Conservation (phyloP, 2,113 vertebrate species). For the Odocoileus hemionus region DNA sequence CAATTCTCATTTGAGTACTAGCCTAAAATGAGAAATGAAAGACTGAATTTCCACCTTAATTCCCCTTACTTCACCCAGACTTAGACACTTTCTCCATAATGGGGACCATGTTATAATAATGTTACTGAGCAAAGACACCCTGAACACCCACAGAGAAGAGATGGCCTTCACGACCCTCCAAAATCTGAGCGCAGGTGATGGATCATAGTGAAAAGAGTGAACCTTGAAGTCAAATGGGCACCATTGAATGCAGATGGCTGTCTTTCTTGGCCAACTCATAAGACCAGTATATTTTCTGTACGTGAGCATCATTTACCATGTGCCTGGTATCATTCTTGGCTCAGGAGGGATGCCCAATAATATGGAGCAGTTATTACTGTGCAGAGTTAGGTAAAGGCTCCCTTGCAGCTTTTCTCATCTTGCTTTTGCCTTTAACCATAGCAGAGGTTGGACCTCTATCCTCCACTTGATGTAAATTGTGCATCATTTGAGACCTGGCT, state of each 20-base stretch:
- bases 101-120: background rate
- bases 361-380: background rate
- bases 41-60: background rate
- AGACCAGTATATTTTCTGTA: background rate
- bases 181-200: background rate
- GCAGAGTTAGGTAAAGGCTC: background rate
- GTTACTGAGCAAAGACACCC: background rate
- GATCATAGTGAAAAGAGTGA: rapidly evolving
- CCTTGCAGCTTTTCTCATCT: background rate
- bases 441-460: background rate
- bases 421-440: background rate
- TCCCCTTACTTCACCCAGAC: background rate
- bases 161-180: background rate
- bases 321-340: background rate
- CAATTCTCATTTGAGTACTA: background rate
- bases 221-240: background rate
- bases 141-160: background rate
- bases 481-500: background rate
- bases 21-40: background rate
- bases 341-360: background rate
- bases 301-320: rapidly evolving
- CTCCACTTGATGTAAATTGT: background rate
- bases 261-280: background rate
- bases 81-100: background rate
- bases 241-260: background rate